Percentiles rank a stretch among this genome's conserved stretches.
Evolutionary conservation across 2,888 invertebrate genomes (phyloP).

Genomic region (Leucophora obtusa): DNA sequence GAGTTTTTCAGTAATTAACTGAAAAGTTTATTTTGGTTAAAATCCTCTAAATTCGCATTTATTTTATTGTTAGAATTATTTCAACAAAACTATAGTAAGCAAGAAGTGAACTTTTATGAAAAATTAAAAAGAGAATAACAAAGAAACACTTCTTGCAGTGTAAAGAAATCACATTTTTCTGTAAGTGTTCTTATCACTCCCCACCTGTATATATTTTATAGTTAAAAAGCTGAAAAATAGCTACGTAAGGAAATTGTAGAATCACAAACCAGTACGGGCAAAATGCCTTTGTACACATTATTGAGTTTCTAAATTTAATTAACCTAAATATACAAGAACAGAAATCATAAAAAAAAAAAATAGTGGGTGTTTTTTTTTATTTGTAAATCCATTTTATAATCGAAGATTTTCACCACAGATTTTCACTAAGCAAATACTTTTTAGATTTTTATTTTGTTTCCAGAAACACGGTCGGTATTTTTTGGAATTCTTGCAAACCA

Average conservation of each 20-base stretch:
- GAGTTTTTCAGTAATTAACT: not conserved
- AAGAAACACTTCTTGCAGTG: slow-evolving; percentile 36
- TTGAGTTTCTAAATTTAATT: slow-evolving; percentile 46
- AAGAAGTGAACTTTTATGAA: not conserved
- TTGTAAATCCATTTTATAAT: not conserved
- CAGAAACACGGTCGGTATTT: too few relatives aligned
- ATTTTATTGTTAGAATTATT: too few relatives aligned
- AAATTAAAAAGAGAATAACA: not conserved
- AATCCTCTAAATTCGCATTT: slow-evolving; percentile 5
- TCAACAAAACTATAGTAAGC: not conserved
- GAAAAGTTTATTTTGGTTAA: slow-evolving; percentile 5
- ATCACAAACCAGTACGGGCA: slow-evolving; percentile 6
- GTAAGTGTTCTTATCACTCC: slow-evolving; percentile 35
- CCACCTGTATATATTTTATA: not conserved
- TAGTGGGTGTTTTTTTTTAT: slow-evolving; percentile 47
- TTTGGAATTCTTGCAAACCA: too few relatives aligned
- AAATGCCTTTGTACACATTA: slow-evolving; percentile 5
- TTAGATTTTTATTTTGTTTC: not conserved
- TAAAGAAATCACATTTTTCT: slow-evolving; percentile 36
- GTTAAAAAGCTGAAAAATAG: slow-evolving; percentile 22
- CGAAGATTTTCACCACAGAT: not conserved
- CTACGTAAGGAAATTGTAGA: slow-evolving; percentile 24
- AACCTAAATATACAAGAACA: slow-evolving; percentile 34
- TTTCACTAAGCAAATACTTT: not conserved
- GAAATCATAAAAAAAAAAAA: slow-evolving; percentile 14